Percentiles rank a stretch among this genome's conserved stretches.
Evolutionary conservation across 2,113 vertebrate genomes (phyloP).

Genomic region (Reinhardtius hippoglossoides): DNA sequence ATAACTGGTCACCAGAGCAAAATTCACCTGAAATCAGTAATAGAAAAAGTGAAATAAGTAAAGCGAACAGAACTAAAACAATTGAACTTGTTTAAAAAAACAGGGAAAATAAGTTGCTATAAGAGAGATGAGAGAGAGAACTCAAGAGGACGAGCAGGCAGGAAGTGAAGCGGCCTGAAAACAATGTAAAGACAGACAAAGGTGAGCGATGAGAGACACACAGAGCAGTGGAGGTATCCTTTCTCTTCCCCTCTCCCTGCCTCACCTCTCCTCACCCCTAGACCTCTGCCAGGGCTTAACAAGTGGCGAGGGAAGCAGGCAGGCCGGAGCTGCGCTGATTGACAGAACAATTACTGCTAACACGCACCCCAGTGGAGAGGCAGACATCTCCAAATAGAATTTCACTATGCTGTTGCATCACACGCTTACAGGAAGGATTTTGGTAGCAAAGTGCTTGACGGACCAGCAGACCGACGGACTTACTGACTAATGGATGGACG

Average conservation of each 20-base stretch:
- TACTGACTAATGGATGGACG: background rate
- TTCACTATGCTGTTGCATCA: constrained; percentile 84
- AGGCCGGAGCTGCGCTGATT: constrained; percentile 81
- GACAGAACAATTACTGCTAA: constrained; percentile 89
- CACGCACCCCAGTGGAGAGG: constrained; percentile 79
- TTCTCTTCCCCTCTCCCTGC: constrained; percentile 38
- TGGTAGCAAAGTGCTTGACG: constrained; percentile 64
- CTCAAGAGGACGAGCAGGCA: constrained; percentile 13
- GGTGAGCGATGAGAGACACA: constrained; percentile 25
- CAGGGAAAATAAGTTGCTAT: background rate
- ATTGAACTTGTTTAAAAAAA: background rate
- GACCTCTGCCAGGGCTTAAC: constrained; percentile 75
- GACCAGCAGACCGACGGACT: background rate
- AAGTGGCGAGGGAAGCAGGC: constrained; percentile 80
- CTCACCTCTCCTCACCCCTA: constrained; percentile 64
- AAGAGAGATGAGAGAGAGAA: background rate
- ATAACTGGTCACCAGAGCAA: background rate
- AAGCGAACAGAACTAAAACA: background rate
- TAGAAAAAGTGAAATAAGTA: background rate
- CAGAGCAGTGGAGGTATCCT: constrained; percentile 32
- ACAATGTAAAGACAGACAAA: constrained; percentile 26
- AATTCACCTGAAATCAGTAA: too few relatives aligned
- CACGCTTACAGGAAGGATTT: constrained; percentile 79
- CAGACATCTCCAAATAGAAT: constrained; percentile 86
- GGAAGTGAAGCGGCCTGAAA: background rate